Evolutionary conservation across 2,113 vertebrate genomes (phyloP).

Genomic region (Genyomyrus donnyi): DNA sequence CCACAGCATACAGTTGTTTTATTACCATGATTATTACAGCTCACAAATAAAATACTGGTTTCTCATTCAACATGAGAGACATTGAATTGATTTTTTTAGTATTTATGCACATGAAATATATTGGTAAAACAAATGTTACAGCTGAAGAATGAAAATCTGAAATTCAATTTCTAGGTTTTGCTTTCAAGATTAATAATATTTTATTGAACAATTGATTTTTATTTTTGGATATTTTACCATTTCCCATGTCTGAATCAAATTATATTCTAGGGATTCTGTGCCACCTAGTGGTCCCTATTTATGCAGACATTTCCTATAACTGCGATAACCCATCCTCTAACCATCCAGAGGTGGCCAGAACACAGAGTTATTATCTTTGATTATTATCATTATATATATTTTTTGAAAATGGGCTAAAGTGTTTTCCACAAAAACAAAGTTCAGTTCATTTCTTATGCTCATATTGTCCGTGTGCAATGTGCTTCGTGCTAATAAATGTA

Average conservation of each 20-base stretch:
- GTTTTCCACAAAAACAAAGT: neutral
- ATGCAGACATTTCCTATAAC: neutral
- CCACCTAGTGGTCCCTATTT: constrained; percentile 20
- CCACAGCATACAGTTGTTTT: neutral
- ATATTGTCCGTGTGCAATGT: neutral
- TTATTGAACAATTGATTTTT: neutral
- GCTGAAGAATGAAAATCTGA: neutral
- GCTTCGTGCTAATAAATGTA: neutral
- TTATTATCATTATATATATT: too few relatives aligned
- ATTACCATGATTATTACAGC: neutral
- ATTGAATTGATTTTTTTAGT: neutral
- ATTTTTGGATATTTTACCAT: neutral
- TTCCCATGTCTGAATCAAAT: neutral
- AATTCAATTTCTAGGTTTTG: neutral
- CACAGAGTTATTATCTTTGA: neutral
- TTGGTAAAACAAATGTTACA: neutral
- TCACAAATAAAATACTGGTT: neutral
- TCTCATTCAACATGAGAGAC: neutral
- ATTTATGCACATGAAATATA: neutral
- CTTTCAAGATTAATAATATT: neutral
- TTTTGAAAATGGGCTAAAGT: neutral
- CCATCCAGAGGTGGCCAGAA: neutral
- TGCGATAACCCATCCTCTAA: neutral
- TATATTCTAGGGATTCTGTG: constrained; percentile 20
- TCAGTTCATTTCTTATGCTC: neutral